Percentiles rank a stretch among this genome's conserved stretches.
Conservation (phyloP, 2,113 vertebrate species). For the Corvus cornix region DNA sequence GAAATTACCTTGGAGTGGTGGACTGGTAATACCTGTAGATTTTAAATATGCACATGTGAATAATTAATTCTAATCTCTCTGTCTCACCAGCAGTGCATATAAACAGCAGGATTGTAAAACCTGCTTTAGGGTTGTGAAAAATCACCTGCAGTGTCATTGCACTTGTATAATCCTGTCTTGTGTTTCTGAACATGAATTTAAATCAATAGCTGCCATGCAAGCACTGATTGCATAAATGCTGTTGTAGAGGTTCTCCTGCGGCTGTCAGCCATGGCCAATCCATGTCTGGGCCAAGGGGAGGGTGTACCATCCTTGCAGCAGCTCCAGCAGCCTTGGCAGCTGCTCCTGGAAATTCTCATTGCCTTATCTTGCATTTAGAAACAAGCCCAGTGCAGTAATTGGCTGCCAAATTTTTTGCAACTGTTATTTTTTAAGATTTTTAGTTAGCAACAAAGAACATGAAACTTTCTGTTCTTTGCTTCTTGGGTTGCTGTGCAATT, state of each 20-base stretch:
- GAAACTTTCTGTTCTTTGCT: slow-evolving; percentile 1
- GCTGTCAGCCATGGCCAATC: background rate
- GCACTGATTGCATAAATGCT: background rate
- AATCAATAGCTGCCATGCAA: background rate
- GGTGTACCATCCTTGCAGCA: background rate
- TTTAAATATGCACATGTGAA: background rate
- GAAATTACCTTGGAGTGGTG: background rate
- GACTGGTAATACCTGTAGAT: background rate
- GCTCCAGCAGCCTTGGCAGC: background rate
- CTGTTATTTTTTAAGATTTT: slow-evolving; percentile 8
- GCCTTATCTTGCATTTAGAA: background rate
- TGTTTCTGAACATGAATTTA: background rate
- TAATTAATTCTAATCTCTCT: background rate
- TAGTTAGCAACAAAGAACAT: background rate
- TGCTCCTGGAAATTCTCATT: background rate
- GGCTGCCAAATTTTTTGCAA: background rate
- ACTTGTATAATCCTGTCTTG: background rate
- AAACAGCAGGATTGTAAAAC: background rate
- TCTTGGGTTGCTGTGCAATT: background rate
- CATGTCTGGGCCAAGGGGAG: fast-evolving
- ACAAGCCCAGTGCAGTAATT: background rate
- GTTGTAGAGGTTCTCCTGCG: background rate
- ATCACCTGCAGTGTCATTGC: background rate
- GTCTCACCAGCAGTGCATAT: background rate
- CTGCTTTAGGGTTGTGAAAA: background rate